Evolutionary conservation across 2,797 vertebrate species (phyloP).

Genomic region (Loris lydekkerianus): DNA sequence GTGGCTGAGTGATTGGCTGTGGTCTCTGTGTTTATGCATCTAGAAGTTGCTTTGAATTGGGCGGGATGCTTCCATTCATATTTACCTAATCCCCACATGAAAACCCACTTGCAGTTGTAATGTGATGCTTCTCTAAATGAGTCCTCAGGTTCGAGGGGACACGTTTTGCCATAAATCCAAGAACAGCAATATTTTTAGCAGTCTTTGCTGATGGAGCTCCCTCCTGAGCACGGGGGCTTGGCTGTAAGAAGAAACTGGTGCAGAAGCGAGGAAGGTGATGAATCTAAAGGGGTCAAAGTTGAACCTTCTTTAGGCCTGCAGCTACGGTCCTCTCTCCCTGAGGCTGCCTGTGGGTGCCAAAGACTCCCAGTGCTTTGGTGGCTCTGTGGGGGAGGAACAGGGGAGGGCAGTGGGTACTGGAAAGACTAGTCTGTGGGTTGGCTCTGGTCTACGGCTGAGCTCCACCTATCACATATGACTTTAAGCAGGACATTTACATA

Average conservation of each 20-base stretch:
- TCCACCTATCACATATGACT: neutral
- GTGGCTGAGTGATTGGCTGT: neutral
- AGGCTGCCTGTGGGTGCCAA: neutral
- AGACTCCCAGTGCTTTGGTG: neutral
- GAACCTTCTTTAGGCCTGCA: neutral
- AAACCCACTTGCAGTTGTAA: neutral
- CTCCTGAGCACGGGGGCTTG: neutral
- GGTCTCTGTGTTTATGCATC: neutral
- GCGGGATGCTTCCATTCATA: constrained; percentile 55
- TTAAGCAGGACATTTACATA: neutral
- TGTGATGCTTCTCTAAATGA: constrained; percentile 8
- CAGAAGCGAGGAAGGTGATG: neutral
- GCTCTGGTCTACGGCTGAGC: neutral
- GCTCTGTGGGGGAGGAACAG: neutral
- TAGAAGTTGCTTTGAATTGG: constrained; percentile 68
- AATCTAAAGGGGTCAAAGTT: neutral
- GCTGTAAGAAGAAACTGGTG: neutral
- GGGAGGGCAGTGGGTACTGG: neutral
- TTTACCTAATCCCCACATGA: neutral
- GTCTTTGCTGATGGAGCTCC: neutral
- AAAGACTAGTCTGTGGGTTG: neutral
- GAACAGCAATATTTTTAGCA: constrained; percentile 16
- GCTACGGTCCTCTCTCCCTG: neutral
- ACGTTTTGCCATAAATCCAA: neutral
- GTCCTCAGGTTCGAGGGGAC: constrained; percentile 22